A percentile compares a stretch with the other conserved stretches of the same genome.
These are phyloP conservation scores for Nephotettix cincticeps DNA, from an alignment of 1,140 invertebrate genomes.

Conservation along the genomic window DNA sequence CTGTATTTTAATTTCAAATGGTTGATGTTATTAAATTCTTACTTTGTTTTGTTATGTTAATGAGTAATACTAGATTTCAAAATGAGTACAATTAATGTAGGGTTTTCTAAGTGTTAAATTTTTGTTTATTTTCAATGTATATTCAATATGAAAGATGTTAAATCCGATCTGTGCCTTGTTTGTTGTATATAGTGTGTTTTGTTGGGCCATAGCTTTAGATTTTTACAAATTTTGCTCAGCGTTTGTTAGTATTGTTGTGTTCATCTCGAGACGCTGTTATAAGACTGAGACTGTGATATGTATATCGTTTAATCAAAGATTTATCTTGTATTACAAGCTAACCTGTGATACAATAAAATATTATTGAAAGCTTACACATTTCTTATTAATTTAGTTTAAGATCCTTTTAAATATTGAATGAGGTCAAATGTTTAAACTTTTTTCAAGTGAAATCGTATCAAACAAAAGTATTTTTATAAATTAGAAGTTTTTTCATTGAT, in stretches of 20 bases:
- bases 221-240: neutral
- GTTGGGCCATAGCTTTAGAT: neutral
- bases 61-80: neutral
- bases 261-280: neutral
- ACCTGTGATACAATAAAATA: constrained; percentile 27
- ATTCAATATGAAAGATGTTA: neutral
- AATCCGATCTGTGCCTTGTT: neutral
- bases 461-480: too few species aligned
- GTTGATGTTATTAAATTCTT: too few species aligned
- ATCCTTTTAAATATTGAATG: too few species aligned
- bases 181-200: neutral
- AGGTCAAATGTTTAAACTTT: too few species aligned
- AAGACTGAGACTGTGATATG: constrained; percentile 16
- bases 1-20: neutral
- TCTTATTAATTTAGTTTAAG: too few species aligned
- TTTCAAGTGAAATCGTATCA: too few species aligned
- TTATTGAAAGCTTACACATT: constrained; percentile 17
- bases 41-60: too few species aligned
- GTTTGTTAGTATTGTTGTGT: neutral
- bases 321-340: constrained; percentile 21
- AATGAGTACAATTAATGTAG: neutral
- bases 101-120: neutral
- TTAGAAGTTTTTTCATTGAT: too few species aligned
- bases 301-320: neutral
- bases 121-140: neutral